Evolutionary conservation across 2,797 vertebrate species (phyloP).

Genomic region (Iguana delicatissima): DNA sequence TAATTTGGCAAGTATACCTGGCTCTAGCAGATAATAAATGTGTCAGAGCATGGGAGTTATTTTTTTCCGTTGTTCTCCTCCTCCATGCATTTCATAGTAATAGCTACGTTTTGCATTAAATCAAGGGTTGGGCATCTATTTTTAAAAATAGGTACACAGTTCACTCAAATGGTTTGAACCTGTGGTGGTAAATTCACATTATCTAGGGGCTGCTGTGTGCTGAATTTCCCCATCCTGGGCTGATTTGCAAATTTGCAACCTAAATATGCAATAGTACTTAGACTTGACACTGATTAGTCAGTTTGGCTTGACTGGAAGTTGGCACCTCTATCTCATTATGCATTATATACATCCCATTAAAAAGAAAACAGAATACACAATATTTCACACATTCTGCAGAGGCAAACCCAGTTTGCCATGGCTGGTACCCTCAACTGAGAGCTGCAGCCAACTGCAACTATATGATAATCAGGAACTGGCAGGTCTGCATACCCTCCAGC

Average conservation of each 20-base stretch:
- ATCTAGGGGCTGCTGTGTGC: background rate
- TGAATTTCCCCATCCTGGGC: background rate
- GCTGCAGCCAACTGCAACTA: background rate
- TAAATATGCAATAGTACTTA: background rate
- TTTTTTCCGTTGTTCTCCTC: background rate
- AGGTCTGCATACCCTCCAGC: no score
- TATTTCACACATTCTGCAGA: background rate
- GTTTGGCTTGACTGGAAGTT: background rate
- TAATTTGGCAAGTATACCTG: slow-evolving; percentile 41
- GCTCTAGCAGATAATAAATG: slow-evolving; percentile 32
- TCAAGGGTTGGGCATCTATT: slow-evolving; percentile 20
- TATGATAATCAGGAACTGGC: background rate
- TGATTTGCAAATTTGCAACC: background rate
- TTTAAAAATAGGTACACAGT: background rate
- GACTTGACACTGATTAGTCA: background rate
- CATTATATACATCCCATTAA: background rate
- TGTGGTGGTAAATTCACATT: background rate
- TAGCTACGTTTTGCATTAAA: slow-evolving; percentile 21
- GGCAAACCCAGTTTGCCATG: background rate
- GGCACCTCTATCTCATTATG: background rate
- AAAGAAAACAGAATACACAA: background rate
- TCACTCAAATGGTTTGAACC: background rate
- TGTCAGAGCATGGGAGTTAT: background rate
- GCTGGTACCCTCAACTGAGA: background rate
- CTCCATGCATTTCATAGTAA: background rate